Base-by-base conservation (phyloP, 2,113 vertebrate genomes). In the Muntiacus reevesi region DNA sequence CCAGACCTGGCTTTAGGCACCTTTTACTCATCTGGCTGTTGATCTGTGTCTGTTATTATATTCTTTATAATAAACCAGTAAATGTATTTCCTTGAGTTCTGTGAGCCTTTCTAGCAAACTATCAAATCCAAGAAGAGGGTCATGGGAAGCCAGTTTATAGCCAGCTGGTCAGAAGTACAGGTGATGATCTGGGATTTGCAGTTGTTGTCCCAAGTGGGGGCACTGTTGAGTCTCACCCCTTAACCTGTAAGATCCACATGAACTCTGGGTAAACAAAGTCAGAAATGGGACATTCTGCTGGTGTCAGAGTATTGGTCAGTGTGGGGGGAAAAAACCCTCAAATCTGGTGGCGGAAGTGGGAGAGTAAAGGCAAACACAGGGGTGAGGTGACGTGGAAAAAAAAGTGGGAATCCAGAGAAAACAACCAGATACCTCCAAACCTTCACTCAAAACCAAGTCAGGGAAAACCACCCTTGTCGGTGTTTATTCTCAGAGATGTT, bases 401-500 rank as follows among this genome's bases (percentile, higher is more conserved):
- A 82, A 59, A 43, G 23, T 21, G 60, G 30, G 28, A 55, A 17
- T 8, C 57, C 67, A 54, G 25, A 79, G 60, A 88, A 67, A 92
- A 78, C 17, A 85, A 55, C 17, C 15, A 91, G 92, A 57, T 36
- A 47, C 16, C 21, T 83, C n/a, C 36, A 57, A 59, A 40, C n/a
- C 81, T 40, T 94, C 50, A 67, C 64, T 84, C 36, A n/a, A 15
- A 71, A 90, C 33, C 50, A 55, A 52, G 8, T 17, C 62, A 43
- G 33, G 19, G 25, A 47, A 88, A 81, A 47, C 23, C 45, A 52
- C 14, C 7, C 40, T 55, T 45, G 9, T 45, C n/a, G 14, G n/a
- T 11, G 30, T 94, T 94, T 74, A 87, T 54, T 79, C 71, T 96
- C 87, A 84, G 84, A 74, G 40, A 78, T 57, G 33, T 87, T 83